phyloP scores from a whole-genome alignment of 2,888 invertebrate genomes.

The Xylota segnis region DNA sequence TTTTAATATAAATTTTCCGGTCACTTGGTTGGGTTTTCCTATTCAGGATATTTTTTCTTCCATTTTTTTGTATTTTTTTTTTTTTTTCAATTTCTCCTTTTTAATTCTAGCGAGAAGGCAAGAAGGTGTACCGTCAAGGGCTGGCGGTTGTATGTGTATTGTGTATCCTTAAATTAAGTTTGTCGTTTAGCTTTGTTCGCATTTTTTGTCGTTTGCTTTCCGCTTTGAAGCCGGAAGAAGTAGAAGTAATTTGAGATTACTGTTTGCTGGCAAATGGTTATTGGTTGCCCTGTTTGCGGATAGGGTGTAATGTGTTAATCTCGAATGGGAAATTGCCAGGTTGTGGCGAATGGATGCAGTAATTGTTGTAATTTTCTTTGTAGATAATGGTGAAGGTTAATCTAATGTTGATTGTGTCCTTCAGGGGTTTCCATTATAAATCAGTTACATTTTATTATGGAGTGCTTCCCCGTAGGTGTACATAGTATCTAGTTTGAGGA shows the following conservation, averaged over 20 bases:
- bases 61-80: conserved; percentile 16
- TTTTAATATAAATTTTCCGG: conserved; percentile 77
- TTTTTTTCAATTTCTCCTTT: conserved; percentile 18
- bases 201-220: conserved; percentile 30
- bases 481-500: no score
- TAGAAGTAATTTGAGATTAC: conserved; percentile 65
- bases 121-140: neutral
- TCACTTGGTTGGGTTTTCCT: conserved; percentile 68
- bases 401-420: neutral
- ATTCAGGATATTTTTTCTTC: conserved; percentile 42
- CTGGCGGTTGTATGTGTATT: conserved; percentile 4
- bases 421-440: neutral
- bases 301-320: conserved; percentile 57
- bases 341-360: conserved; percentile 15
- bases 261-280: conserved; percentile 62
- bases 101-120: conserved; percentile 1
- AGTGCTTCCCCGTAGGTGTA: no score
- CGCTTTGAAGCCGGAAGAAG: conserved; percentile 43
- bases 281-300: conserved; percentile 28
- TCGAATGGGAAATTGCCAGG: conserved; percentile 27
- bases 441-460: neutral
- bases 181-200: conserved; percentile 50
- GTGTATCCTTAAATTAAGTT: conserved; percentile 64
- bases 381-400: conserved; percentile 5
- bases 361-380: conserved; percentile 33